These are phyloP conservation scores for Lutjanus argentimaculatus DNA, from an alignment of 2,797 vertebrate genomes.

Conservation along the genomic window DNA sequence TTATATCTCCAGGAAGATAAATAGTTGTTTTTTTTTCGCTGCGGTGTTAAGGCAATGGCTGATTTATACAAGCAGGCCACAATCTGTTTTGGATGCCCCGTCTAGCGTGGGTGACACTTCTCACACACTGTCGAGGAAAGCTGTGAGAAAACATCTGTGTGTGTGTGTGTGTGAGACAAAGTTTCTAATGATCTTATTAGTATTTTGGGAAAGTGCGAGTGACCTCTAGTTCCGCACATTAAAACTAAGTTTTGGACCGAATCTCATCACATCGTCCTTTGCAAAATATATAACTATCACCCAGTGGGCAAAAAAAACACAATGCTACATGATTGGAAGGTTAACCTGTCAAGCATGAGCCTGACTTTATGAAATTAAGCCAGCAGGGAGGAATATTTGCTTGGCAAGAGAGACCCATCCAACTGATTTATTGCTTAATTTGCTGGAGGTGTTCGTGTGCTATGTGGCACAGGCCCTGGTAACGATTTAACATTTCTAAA, in stretches of 20 bases:
- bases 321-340: neutral
- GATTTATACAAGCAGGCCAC: constrained; percentile 46
- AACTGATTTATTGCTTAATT: constrained; percentile 6
- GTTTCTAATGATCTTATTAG: neutral
- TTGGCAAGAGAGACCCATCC: neutral
- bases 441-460: constrained; percentile 21
- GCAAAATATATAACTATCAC: neutral
- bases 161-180: constrained; percentile 13
- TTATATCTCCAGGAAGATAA: neutral
- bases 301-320: neutral
- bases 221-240: neutral
- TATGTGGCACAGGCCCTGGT: neutral
- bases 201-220: neutral
- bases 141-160: constrained; percentile 53
- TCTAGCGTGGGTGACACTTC: constrained; percentile 68
- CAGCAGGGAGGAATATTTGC: constrained; percentile 4
- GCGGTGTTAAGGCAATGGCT: constrained; percentile 24
- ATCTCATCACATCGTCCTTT: neutral
- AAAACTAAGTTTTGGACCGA: neutral
- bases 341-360: neutral
- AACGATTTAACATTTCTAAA: constrained; percentile 11
- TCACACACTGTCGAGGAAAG: constrained; percentile 63
- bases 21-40: neutral
- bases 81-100: constrained; percentile 49
- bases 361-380: neutral